Evolutionary conservation across 2,113 vertebrate genomes (phyloP).

Genomic region (Bettongia penicillata): DNA sequence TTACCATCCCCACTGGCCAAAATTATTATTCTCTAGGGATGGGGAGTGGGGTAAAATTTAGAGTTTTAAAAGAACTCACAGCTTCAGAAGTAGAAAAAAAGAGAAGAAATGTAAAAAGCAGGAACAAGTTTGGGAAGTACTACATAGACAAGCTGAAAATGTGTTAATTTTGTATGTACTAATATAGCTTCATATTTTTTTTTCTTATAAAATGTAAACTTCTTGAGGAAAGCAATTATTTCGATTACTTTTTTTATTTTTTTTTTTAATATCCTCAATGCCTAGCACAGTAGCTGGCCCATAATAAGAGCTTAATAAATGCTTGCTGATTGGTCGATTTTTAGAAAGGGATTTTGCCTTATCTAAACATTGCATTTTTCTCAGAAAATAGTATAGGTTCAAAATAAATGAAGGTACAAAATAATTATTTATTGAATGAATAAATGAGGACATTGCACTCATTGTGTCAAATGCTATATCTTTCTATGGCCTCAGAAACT

Average conservation of each 20-base stretch:
- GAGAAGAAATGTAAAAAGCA: neutral
- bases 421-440: neutral
- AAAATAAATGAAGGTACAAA: neutral
- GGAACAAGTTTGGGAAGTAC: neutral
- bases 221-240: neutral
- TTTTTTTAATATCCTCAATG: neutral
- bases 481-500: neutral
- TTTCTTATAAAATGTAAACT: neutral
- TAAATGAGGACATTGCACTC: neutral
- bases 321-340: neutral
- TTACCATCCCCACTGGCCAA: neutral
- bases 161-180: neutral
- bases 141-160: neutral
- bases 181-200: neutral
- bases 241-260: no score
- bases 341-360: neutral
- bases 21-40: neutral
- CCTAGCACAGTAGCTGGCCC: neutral
- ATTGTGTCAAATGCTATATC: neutral
- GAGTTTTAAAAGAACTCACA: neutral
- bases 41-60: neutral
- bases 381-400: neutral
- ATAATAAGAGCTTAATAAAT: neutral
- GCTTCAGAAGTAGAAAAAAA: neutral
- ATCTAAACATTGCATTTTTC: neutral